Evolutionary conservation across 1,140 invertebrate genomes (phyloP).

Genomic region (Drosophila pandora): DNA sequence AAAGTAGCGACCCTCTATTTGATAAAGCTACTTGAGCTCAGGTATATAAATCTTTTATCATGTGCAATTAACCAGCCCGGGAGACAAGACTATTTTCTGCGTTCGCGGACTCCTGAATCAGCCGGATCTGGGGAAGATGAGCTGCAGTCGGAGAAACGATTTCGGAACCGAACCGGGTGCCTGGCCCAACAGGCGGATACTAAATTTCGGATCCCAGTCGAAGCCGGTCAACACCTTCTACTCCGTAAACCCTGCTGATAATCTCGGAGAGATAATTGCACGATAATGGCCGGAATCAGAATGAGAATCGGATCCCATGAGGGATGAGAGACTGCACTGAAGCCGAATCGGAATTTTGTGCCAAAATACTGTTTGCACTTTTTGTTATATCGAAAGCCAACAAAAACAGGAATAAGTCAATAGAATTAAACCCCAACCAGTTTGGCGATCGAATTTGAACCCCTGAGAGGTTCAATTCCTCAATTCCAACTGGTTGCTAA

Average conservation of each 20-base stretch:
- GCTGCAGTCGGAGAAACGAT: neutral
- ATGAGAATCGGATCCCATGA: slow-evolving; percentile 3
- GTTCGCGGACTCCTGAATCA: slow-evolving; percentile 1
- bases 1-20: slow-evolving; percentile 49
- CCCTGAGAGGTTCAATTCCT: slow-evolving; percentile 30
- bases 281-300: slow-evolving; percentile 23
- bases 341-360: slow-evolving; percentile 9
- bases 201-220: slow-evolving; percentile 52
- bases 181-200: slow-evolving; percentile 46
- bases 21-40: slow-evolving; percentile 56
- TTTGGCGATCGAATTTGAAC: slow-evolving; percentile 33
- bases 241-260: slow-evolving; percentile 31
- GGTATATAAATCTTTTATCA: slow-evolving; percentile 69
- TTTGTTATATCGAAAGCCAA: slow-evolving; percentile 8
- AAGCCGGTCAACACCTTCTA: slow-evolving; percentile 41
- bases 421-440: slow-evolving; percentile 25
- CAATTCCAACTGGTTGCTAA: slow-evolving; percentile 10
- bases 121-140: neutral
- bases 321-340: neutral
- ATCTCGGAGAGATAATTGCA: slow-evolving; percentile 48
- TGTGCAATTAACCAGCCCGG: slow-evolving; percentile 30
- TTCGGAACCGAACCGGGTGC: slow-evolving; percentile 37
- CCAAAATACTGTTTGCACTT: slow-evolving; percentile 23
- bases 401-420: slow-evolving; percentile 5
- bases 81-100: slow-evolving; percentile 23